Evolutionary conservation across 30 jellyfish, hydroid and myxozoan species (phyloP), one percentile per base, ranked within the genome.

Genomic region (Aurelia aurita): DNA sequence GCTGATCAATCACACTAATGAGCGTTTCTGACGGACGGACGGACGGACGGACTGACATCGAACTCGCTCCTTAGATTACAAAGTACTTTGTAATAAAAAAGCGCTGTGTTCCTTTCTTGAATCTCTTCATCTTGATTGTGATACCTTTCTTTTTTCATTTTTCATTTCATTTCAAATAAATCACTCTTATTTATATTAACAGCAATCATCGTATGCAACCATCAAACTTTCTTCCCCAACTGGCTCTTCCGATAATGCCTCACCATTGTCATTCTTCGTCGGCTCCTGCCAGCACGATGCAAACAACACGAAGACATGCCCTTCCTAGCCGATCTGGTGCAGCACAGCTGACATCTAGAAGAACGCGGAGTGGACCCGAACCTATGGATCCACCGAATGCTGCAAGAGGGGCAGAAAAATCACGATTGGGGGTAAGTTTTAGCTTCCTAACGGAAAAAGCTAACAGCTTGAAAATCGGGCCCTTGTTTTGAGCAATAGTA

Each of bases 251-350:
- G n/a, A n/a, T n/a, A 3, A 10, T 21, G 47, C 64, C 72, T 18
- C 76, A 74, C 75, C 86, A 74, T 25, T 19, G 86, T 74, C 86
- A 74, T n/a, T 74, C 86, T n/a, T 51, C 75, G 12, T 74, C 86
- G 43, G 86, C 86, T 22, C 86, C 86, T 2, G 81, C 53, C 9
- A 18, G 45, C 3, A 69, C 39, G 81, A 35, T 61, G 19, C 81
- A 74, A 15, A 62, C 22, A 18, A 29, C 44, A 2, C 58, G 54
- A 16, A 49, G 86, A 11, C 64, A 59, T 66, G 73, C 20, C 21
- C 73, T 25, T 45, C 82, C 82, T 64, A 74, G 16, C 19, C 73
- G 55, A 55, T 12, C 75, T 19, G 63, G 43, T 3, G n/a, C 58
- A 10, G 21, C 31, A 28, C 86, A 53, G 43, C 58, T 64, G 21